Evolutionary conservation across 2,113 vertebrate genomes (phyloP), one percentile per base, ranked within the genome.

Genomic region (Apteryx owenii): DNA sequence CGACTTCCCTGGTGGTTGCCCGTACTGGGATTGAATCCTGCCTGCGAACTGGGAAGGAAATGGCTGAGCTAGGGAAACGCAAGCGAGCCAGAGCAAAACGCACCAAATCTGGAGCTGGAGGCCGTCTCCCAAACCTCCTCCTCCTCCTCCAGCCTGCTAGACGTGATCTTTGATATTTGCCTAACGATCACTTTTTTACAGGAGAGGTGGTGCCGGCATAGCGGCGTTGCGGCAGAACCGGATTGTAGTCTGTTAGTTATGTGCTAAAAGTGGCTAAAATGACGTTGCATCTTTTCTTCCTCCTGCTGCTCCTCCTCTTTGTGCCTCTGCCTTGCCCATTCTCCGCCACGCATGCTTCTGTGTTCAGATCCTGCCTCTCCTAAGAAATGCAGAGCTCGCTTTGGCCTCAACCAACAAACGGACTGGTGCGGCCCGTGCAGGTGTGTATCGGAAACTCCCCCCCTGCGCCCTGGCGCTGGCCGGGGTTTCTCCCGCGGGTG

Each of bases 361-460:
- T 97, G 97, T 98, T 99, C 99, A 99, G 99, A 99, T 98, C 99
- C 99, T 95, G 99, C 99, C 98, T 99, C 99, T 97, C 99, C 99
- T 99, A 99, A 99, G 99, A 99, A 99, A 99, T 99, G 99, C 98
- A 98, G 99, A 98, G 99, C 99, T 98, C 99, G 99, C 99, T 99
- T 99, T 98, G 99, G 99, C 98, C 99, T 99, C 98, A 99, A 99
- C 98, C 99, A 99, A 99, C 99, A 99, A 98, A 99, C 98, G 98
- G 99, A 99, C 99, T 99, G 99, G 99, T 99, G 99, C 97, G 99
- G 99, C 97, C 99, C 99, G 33, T 99, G 99, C 99, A 99, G 99
- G 99, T 99, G 99, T 99, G 99, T 99, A 99, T 98, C 68, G 12
- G 96, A 88, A 85, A 95, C 86, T 38, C 81, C 96, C 81, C 91